Base-by-base conservation (phyloP, 2,797 vertebrate genomes). In the Gephyroberyx darwinii region DNA sequence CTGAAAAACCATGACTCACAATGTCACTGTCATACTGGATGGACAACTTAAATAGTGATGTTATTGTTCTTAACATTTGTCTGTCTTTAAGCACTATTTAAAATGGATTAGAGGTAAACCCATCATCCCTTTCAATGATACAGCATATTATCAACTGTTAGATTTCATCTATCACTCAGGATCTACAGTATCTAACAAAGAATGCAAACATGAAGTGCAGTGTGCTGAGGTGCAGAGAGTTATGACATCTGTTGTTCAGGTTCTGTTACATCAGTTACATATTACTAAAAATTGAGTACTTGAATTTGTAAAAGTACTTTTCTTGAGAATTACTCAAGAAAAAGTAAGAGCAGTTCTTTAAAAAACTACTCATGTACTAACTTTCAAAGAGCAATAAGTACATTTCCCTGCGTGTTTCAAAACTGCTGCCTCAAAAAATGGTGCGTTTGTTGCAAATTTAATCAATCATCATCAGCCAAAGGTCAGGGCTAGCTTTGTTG, bases 181-280 rank as follows among this genome's bases (percentile, higher is more conserved):
- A 41, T 41, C 39, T 14, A 1, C 13, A 70, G 7, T 77, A 74
- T 75, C 55, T 54, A 2, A 14, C 13, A 30, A 19, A 65, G 43
- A 85, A 81, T 70, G 73, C 74, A 64, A 69, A 78, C 48, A 57
- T 31, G 20, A 31, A 41, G 60, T n/a, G 5, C 53, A 16, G 53
- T 13, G 13, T 13, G 39, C 39, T 13, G 39, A 41, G 9, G 2
- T 39, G 37, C 39, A 41, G 39, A 12, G 10, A 41, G 39, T 41
- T 41, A 10, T 41, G 10, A 41, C 12, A 14, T 41, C 12, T 13
- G 10, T 41, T 2, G 10, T 12, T 13, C 10, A 41, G 10, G 10
- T 41, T 30, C 6, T 30, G 8, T 53, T 53, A 5, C 51, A 22
- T 26, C 5, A 52, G 51, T 52, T 53, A 12, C 5, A 53, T 16